Evolutionary conservation across 2,797 vertebrate genomes (phyloP).

Genomic region (Eurystomus glaucurus): DNA sequence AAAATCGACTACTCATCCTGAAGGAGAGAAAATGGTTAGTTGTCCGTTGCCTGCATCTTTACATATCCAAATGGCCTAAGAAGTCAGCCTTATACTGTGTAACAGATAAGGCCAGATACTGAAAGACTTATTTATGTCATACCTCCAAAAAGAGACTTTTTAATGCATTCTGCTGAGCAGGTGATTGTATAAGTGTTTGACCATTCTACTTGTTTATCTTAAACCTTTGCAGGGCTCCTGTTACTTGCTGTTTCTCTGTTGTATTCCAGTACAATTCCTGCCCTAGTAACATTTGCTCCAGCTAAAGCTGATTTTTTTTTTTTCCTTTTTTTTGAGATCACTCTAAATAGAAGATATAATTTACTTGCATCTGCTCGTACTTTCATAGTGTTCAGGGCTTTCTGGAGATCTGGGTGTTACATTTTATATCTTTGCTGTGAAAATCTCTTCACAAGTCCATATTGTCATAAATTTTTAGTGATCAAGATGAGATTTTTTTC

Average conservation of each 20-base stretch:
- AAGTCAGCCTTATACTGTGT: background rate
- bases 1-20: background rate
- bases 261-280: background rate
- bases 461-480: slow-evolving; percentile 66
- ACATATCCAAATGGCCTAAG: background rate
- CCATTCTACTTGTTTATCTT: background rate
- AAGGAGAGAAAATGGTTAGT: background rate
- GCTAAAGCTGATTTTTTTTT: background rate
- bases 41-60: accelerated
- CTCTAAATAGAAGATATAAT: slow-evolving; percentile 44
- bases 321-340: background rate
- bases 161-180: slow-evolving; percentile 14
- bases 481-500: slow-evolving; percentile 44
- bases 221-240: background rate
- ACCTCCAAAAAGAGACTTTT: background rate
- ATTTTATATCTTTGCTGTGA: slow-evolving; percentile 37
- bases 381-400: slow-evolving; percentile 18
- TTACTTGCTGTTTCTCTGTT: background rate
- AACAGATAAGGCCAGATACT: background rate
- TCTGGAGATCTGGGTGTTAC: slow-evolving; percentile 47
- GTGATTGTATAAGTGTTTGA: background rate
- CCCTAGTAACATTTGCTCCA: background rate
- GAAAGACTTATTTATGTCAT: slow-evolving; percentile 5
- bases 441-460: slow-evolving; percentile 43
- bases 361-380: slow-evolving; percentile 38